Evolutionary conservation across 2,797 vertebrate genomes (phyloP), one percentile per base, ranked within the genome.

Genomic region (Ctenopoma multispine): DNA sequence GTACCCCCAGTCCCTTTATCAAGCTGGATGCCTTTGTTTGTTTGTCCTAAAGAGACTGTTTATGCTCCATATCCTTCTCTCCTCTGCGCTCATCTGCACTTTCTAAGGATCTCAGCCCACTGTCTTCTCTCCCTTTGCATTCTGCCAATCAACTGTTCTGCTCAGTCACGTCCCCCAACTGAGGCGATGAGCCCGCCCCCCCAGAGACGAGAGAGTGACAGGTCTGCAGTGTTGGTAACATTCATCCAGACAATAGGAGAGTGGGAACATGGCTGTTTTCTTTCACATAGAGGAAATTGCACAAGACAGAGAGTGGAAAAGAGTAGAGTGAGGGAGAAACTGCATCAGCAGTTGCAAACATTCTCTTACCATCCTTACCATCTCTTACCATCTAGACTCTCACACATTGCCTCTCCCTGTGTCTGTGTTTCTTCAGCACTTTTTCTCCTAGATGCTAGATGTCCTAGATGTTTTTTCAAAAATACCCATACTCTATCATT

Each of bases 121-220:
- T 76, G 77, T 83, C 88, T 82, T 66, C 77, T 82, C 74, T 75
- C 69, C 48, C 75, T 82, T 75, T 86, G 59, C 43, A 59, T 69
- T 81, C 80, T 91, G 89, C 86, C 89, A 91, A 79, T 91, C 89
- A 90, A 85, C 77, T 63, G 66, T 82, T 90, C 81, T 17, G 56
- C 80, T 88, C 88, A 84, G 87, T 86, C 84, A 84, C 86, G 81
- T 78, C 72, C 77, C 78, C 81, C 75, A 79, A 56, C 83, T 56
- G 80, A 79, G 55, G 82, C 76, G 66, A 78, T 86, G 75, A 85
- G 78, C 81, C 87, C 65, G 58, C 78, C 89, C 83, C 88, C 87
- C 87, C 13, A 65, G 87, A 87, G 86, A 86, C 72, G 78, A 85
- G 77, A 91, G 90, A 92, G 64, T 93, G 92, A 90, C 85, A 88